These are phyloP conservation scores for Leptoteleia sp. DNA, from an alignment of 1,140 invertebrate species.

Conservation along the genomic window DNA sequence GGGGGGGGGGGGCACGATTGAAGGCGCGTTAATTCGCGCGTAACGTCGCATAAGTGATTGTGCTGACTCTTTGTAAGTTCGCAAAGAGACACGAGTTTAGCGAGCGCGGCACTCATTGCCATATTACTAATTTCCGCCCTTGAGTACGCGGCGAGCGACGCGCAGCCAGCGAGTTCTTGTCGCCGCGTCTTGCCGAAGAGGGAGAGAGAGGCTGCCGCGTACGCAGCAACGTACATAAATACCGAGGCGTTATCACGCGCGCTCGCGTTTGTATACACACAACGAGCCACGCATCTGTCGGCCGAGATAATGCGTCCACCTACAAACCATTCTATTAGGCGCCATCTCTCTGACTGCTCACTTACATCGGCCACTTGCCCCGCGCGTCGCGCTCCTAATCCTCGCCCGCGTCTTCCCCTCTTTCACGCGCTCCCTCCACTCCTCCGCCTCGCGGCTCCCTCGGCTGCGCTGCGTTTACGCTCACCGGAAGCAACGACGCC, in stretches of 20 bases:
- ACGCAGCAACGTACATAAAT: constrained; percentile 36
- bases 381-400: constrained; percentile 68
- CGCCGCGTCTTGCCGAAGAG: constrained; percentile 40
- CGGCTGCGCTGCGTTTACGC: constrained; percentile 59
- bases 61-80: constrained; percentile 22
- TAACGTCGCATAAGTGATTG: constrained; percentile 22
- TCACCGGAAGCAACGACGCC: constrained; percentile 78
- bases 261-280: constrained; percentile 37
- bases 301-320: constrained; percentile 79
- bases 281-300: constrained; percentile 60
- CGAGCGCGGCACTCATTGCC: constrained; percentile 74
- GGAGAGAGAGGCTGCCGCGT: constrained; percentile 37
- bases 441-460: constrained; percentile 47
- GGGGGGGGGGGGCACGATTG: constrained; percentile 11
- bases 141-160: constrained; percentile 56
- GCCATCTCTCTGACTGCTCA: constrained; percentile 81
- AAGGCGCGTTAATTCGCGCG: constrained; percentile 10
- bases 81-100: constrained; percentile 65
- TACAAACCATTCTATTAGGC: constrained; percentile 82
- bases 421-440: constrained; percentile 56
- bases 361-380: constrained; percentile 74
- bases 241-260: constrained; percentile 35
- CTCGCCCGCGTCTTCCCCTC: constrained; percentile 59
- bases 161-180: constrained; percentile 45
- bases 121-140: constrained; percentile 80